Conservation (phyloP, 2,797 vertebrate genomes). For the Melanotaenia nigrans region DNA sequence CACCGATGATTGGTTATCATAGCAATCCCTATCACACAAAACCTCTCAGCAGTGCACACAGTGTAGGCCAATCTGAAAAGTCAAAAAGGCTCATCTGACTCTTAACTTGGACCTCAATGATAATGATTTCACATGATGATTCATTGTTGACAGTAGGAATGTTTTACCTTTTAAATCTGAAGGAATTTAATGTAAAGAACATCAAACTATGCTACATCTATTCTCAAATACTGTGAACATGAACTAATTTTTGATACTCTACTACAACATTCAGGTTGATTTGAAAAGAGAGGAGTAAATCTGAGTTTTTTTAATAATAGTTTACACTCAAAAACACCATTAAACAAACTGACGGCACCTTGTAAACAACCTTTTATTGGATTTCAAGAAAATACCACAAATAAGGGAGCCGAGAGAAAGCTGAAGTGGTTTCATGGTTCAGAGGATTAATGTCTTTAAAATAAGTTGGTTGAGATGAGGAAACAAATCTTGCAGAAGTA, state of each 20-base stretch:
- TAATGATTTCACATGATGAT: slow-evolving; percentile 21
- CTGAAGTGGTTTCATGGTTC: background rate
- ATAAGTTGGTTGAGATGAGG: slow-evolving; percentile 31
- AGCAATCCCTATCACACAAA: slow-evolving; percentile 56
- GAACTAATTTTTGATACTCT: background rate
- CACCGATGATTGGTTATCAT: slow-evolving; percentile 64
- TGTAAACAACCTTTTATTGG: slow-evolving; percentile 13
- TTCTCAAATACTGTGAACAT: background rate
- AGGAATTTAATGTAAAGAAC: background rate
- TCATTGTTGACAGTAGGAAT: background rate
- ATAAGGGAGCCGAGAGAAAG: slow-evolving; percentile 23
- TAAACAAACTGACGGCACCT: slow-evolving; percentile 15
- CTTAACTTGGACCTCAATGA: slow-evolving; percentile 51
- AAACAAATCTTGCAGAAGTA: slow-evolving; percentile 19
- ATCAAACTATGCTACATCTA: background rate
- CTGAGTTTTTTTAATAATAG: slow-evolving; percentile 5
- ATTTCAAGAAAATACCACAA: slow-evolving; percentile 20
- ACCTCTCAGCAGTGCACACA: slow-evolving; percentile 36
- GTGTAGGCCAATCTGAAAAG: slow-evolving; percentile 39
- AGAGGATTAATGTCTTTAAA: slow-evolving; percentile 27
- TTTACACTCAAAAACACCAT: slow-evolving; percentile 10
- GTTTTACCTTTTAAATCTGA: background rate
- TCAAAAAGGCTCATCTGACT: slow-evolving; percentile 57
- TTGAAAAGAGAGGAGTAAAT: background rate
- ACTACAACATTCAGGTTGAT: background rate